Conservation (phyloP, 2,888 invertebrate genomes). For the Machimus atricapillus region DNA sequence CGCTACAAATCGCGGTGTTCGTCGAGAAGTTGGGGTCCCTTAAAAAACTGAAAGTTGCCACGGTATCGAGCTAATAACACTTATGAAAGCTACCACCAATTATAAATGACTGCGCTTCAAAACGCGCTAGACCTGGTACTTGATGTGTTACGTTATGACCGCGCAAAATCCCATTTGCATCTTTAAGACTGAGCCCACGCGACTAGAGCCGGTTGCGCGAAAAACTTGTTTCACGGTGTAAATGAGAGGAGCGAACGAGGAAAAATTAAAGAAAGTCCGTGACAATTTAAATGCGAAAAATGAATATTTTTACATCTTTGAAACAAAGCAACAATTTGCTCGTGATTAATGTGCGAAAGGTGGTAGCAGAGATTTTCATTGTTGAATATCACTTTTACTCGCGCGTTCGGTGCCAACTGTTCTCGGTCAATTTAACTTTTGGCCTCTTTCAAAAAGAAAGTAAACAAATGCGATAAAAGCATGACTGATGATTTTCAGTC, state of each 20-base stretch:
- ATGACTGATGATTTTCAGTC: not conserved
- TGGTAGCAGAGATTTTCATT: not conserved
- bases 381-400: not conserved
- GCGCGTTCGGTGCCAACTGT: not conserved
- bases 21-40: constrained; percentile 1
- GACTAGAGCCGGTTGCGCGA: not conserved
- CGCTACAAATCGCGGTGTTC: not conserved
- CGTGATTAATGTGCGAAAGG: not conserved
- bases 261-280: constrained; percentile 15
- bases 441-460: not conserved
- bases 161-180: not conserved
- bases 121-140: not conserved
- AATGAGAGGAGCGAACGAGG: not conserved
- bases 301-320: not conserved
- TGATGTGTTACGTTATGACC: constrained; percentile 8
- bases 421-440: not conserved
- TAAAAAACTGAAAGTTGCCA: constrained; percentile 41
- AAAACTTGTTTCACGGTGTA: constrained; percentile 1
- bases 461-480: not conserved
- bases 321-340: not conserved
- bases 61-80: not conserved
- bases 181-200: not conserved
- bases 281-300: not conserved
- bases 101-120: constrained; percentile 8
- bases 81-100: constrained; percentile 26